Conservation (phyloP, 2,797 vertebrate genomes). For the Fratercula arctica region DNA sequence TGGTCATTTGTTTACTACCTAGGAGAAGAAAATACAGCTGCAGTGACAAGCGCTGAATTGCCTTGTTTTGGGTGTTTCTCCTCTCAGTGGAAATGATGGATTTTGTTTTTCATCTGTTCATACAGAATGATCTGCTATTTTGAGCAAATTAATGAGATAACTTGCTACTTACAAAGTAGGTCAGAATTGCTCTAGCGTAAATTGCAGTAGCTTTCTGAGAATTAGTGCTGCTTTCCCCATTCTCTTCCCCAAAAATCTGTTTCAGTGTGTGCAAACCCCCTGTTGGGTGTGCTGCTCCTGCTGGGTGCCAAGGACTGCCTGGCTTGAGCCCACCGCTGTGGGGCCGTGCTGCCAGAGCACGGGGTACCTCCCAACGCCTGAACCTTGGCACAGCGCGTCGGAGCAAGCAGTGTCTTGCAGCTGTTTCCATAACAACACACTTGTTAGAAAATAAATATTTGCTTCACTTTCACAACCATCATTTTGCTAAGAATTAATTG, state of each 20-base stretch:
- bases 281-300: not conserved
- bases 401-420: not conserved
- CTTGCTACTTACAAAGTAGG: not conserved
- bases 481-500: not conserved
- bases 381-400: fast-evolving
- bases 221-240: not conserved
- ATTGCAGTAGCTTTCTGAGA: not conserved
- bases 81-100: not conserved
- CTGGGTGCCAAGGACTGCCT: fast-evolving
- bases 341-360: not conserved
- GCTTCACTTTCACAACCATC: not conserved
- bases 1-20: not conserved
- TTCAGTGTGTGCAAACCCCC: fast-evolving
- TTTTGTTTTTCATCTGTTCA: not conserved
- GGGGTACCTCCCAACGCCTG: fast-evolving
- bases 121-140: not conserved
- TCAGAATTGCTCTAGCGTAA: not conserved
- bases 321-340: fast-evolving
- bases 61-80: not conserved
- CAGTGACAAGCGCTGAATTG: not conserved
- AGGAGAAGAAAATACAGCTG: not conserved
- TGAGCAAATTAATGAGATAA: not conserved
- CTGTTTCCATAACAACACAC: not conserved
- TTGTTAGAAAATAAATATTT: constrained; percentile 25
- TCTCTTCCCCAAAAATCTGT: too few species aligned